Conservation (phyloP, 2,888 invertebrate genomes). For the Epsilonema sp. region DNA sequence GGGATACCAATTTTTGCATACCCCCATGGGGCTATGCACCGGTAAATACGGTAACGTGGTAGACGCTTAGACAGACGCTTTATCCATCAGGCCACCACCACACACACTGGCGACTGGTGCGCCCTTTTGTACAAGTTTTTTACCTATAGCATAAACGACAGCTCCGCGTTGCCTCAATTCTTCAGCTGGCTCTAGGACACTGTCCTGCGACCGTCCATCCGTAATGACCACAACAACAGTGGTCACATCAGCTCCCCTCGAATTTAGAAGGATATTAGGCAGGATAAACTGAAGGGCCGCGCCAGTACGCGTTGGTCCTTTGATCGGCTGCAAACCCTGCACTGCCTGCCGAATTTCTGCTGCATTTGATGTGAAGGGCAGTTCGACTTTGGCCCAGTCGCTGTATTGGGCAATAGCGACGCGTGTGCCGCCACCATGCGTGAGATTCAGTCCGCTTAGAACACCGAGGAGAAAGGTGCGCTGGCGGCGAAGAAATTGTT, state of each 20-base stretch:
- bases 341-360: slow-evolving; percentile 22
- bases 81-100: too few species aligned
- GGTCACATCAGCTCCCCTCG: slow-evolving; percentile 23
- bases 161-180: slow-evolving; percentile 23
- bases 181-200: slow-evolving; percentile 14
- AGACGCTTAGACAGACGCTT: too few species aligned
- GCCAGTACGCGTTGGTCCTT: slow-evolving; percentile 26
- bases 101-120: too few species aligned
- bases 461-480: too few species aligned
- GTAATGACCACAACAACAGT: slow-evolving; percentile 30
- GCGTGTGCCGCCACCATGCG: slow-evolving; percentile 23
- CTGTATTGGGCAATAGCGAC: slow-evolving; percentile 30
- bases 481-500: slow-evolving; percentile 28
- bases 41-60: too few species aligned
- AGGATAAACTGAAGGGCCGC: slow-evolving; percentile 18
- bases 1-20: too few species aligned
- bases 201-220: slow-evolving; percentile 28
- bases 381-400: slow-evolving; percentile 24
- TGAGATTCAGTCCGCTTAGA: too few species aligned
- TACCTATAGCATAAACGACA: slow-evolving; percentile 28
- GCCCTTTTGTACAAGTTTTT: too few species aligned
- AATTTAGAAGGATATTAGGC: slow-evolving; percentile 17
- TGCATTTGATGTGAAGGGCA: too few species aligned
- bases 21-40: too few species aligned
- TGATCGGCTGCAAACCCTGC: slow-evolving; percentile 18